phyloP scores from a whole-genome alignment of 2,113 vertebrate species.

The Strigops habroptila region DNA sequence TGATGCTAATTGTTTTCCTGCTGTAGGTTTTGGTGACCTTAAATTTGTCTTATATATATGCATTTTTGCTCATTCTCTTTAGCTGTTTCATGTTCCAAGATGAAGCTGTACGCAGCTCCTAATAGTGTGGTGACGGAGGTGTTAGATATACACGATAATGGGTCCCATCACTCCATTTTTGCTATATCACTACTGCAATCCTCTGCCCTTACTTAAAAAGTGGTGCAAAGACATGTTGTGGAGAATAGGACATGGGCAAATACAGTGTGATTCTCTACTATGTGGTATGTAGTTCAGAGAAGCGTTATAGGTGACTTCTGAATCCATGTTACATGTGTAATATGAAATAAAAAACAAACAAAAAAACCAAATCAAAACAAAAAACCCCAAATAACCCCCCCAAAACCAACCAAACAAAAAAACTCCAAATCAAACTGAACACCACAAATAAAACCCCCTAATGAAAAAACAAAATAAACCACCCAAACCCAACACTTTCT shows the following conservation, averaged over 20 bases:
- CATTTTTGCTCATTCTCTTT: neutral
- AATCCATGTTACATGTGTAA: neutral
- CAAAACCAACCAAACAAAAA: neutral
- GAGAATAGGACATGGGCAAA: neutral
- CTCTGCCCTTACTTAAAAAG: neutral
- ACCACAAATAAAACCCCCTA: neutral
- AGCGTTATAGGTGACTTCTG: neutral
- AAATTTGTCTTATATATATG: neutral
- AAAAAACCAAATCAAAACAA: neutral
- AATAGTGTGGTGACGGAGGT: neutral
- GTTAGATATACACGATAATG: neutral
- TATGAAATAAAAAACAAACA: neutral
- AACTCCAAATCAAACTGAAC: neutral
- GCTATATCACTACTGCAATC: neutral
- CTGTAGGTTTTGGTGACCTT: neutral
- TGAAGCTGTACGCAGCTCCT: neutral
- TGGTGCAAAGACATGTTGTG: neutral
- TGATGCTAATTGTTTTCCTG: neutral
- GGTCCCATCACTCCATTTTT: neutral
- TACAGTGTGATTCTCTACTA: fast-evolving
- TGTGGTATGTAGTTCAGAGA: neutral
- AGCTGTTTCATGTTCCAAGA: neutral
- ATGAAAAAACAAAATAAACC: too few species aligned
- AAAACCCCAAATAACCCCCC: too few species aligned
- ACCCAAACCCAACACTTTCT: neutral